A percentile compares a stretch with the other conserved stretches of the same genome.
phyloP scores from a whole-genome alignment of 2,113 vertebrate species.

The Pipa parva region DNA sequence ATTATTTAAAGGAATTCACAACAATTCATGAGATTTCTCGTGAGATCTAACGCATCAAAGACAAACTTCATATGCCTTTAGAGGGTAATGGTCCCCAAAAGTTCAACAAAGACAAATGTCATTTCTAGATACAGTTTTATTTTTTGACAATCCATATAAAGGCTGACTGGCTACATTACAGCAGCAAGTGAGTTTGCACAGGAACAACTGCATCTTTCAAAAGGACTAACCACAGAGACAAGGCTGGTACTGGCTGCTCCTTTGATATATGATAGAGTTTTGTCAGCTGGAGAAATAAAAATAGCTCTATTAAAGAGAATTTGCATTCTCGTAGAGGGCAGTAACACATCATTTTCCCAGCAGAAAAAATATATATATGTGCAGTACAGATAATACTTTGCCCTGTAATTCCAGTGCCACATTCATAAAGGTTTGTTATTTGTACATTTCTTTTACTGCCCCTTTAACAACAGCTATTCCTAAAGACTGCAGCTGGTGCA shows the following conservation, averaged over 20 bases:
- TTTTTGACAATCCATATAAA: slow-evolving; percentile 2
- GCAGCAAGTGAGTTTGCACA: background rate
- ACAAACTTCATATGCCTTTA: no score
- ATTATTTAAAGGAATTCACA: no score
- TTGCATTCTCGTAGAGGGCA: background rate
- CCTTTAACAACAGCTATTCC: no score
- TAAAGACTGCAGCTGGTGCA: no score
- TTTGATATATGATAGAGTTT: slow-evolving; percentile 32
- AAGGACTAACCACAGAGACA: background rate
- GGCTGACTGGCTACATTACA: background rate
- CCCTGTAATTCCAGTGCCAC: no score
- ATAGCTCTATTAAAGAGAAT: slow-evolving; percentile 3
- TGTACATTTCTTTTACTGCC: no score
- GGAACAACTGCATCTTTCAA: slow-evolving; percentile 26
- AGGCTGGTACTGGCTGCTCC: background rate
- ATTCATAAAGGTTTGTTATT: no score
- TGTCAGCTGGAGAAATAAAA: background rate
- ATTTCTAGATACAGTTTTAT: background rate
- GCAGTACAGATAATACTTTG: no score
- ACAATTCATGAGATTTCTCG: no score
- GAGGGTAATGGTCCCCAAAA: no score
- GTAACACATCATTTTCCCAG: background rate
- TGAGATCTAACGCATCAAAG: no score
- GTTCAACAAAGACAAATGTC: slow-evolving; percentile 14
- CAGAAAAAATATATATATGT: no score